Conservation (phyloP, 2,113 vertebrate species). For the Atrichornis clamosus region DNA sequence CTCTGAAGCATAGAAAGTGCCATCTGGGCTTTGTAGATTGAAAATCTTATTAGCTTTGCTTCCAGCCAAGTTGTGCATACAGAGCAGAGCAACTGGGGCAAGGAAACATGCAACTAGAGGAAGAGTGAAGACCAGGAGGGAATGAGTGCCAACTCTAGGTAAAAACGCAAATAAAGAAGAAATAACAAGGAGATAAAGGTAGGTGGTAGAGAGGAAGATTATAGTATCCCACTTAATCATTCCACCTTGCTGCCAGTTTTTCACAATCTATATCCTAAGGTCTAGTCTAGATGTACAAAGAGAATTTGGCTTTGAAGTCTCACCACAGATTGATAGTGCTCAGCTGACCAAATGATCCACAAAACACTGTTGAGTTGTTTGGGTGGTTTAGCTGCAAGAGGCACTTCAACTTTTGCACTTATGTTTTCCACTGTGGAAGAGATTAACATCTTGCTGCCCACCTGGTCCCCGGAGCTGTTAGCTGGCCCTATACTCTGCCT, state of each 20-base stretch:
- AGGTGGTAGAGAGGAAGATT: background rate
- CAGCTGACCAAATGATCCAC: background rate
- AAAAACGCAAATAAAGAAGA: background rate
- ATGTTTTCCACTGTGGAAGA: background rate
- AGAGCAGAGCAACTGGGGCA: background rate
- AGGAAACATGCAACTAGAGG: background rate
- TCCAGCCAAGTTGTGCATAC: background rate
- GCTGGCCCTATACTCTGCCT: background rate
- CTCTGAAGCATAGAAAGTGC: conserved; percentile 21
- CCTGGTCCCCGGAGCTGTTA: background rate
- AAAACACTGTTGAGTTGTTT: background rate
- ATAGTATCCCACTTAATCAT: background rate
- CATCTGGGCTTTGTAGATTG: conserved; percentile 58
- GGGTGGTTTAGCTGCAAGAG: background rate
- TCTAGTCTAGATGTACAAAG: background rate
- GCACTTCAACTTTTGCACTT: background rate
- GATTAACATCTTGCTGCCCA: background rate
- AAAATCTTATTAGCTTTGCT: conserved; percentile 61
- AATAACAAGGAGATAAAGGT: background rate
- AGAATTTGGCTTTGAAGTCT: background rate
- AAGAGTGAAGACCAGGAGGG: background rate
- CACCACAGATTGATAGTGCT: background rate
- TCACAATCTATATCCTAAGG: background rate
- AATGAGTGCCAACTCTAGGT: background rate
- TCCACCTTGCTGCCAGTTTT: background rate